Base-by-base conservation (phyloP, 2,797 vertebrate species). In the Notolabrus celidotus region DNA sequence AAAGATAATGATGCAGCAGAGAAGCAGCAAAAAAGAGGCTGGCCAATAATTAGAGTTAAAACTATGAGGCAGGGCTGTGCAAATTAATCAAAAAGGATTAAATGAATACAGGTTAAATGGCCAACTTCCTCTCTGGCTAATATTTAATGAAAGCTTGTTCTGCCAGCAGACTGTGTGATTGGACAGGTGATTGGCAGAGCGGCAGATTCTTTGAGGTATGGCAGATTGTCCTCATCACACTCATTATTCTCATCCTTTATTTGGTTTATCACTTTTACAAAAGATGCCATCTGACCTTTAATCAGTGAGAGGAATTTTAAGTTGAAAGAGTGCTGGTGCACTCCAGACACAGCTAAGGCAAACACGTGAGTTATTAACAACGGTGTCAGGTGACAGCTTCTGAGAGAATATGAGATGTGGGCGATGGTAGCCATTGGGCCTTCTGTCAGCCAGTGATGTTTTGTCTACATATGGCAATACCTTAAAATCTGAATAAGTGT, bases 61-160 rank as follows among this genome's bases (percentile, higher is more conserved):
- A 88, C 82, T 50, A 77, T 72, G 61, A 81, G 65, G 66, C 86
- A 89, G 71, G 56, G 80, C 79, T 66, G 58, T 74, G 77, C 78
- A 89, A 89, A 88, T 88, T 52, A 82, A 89, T 90, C 82, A 86
- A 71, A 87, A 77, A 50, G 64, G 79, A 88, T 86, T 88, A 82
- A 88, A 88, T 88, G 67, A 80, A 85, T 83, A 79, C 77, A 88
- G 89, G 88, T 90, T 89, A 91, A 89, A 91, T 61, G 78, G 66
- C 64, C 52, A 70, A 75, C 76, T 85, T 71, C 71, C 77, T 84
- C 69, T 68, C 76, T 69, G 42, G 74, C 67, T 88, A 77, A 76
- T 87, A 80, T 79, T 85, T 86, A 88, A 88, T 87, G 75, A 89
- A 82, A 73, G 73, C 79, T 71, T 86, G 85, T 80, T 84, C 83